A percentile compares a stretch with the other conserved stretches of the same genome.
Evolutionary conservation across 1,140 invertebrate genomes (phyloP).

Genomic region (Atta texana): DNA sequence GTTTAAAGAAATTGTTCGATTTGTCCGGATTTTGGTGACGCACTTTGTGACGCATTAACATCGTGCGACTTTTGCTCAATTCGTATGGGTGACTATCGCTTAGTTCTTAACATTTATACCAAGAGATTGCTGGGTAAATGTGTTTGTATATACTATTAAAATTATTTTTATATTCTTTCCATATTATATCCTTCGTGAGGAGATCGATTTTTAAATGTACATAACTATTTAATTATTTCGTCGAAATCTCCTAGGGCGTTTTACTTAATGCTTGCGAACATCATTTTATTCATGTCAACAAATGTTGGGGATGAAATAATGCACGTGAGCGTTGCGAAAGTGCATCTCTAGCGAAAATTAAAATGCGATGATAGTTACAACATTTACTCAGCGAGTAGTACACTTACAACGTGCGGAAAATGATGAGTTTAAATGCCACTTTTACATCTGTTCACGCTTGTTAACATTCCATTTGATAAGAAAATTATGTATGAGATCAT

Average conservation of each 20-base stretch:
- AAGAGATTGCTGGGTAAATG: conserved; percentile 5
- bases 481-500: background rate
- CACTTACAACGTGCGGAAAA: conserved; percentile 18
- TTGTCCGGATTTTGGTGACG: too few species aligned
- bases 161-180: conserved; percentile 66
- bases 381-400: background rate
- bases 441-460: conserved; percentile 27
- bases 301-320: too few species aligned
- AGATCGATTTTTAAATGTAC: conserved; percentile 22
- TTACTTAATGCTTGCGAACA: too few species aligned
- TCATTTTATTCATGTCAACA: too few species aligned
- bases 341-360: background rate
- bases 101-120: conserved; percentile 18
- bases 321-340: too few species aligned
- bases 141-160: conserved; percentile 56
- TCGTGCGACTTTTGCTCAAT: conserved; percentile 41
- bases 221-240: conserved; percentile 27
- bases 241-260: background rate
- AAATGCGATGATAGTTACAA: background rate
- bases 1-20: too few species aligned
- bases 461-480: conserved; percentile 41
- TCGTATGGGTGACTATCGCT: background rate
- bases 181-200: background rate
- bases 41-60: background rate
- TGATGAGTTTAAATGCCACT: conserved; percentile 36